Evolutionary conservation across 2,888 invertebrate species (phyloP).

Genomic region (Leuctra nigra): DNA sequence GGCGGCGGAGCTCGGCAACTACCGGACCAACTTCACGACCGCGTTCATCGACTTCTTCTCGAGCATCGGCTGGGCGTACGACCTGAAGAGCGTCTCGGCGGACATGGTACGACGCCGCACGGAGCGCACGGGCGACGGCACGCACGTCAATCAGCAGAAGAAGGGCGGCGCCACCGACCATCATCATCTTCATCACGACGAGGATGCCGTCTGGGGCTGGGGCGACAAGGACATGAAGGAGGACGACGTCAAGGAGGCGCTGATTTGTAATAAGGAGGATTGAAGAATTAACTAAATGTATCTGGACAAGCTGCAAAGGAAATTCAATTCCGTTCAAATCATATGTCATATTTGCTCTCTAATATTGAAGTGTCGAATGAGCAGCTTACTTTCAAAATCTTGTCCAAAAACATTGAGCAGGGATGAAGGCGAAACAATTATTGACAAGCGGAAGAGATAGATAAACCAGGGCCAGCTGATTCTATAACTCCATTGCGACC

Average conservation of each 20-base stretch:
- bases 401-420: too few relatives aligned
- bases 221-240: constrained; percentile 27
- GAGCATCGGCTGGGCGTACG: constrained; percentile 43
- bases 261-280: constrained; percentile 29
- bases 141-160: constrained; percentile 33
- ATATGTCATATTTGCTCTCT: too few relatives aligned
- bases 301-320: too few relatives aligned
- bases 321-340: too few relatives aligned
- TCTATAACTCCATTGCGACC: too few relatives aligned
- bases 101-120: constrained; percentile 63
- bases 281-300: not conserved
- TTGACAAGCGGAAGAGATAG: too few relatives aligned
- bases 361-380: too few relatives aligned
- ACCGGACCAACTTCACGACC: constrained; percentile 46
- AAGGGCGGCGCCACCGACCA: constrained; percentile 35
- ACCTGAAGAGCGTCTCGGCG: constrained; percentile 59
- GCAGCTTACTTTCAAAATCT: too few relatives aligned
- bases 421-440: too few relatives aligned
- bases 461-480: too few relatives aligned
- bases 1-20: constrained; percentile 71
- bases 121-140: constrained; percentile 66
- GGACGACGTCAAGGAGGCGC: constrained; percentile 32
- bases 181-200: constrained; percentile 36
- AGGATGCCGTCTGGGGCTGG: constrained; percentile 39
- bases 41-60: constrained; percentile 48